Evolutionary conservation across 2,888 invertebrate genomes (phyloP), one percentile per base, ranked within the genome.

Genomic region (Leptarthrus brevirostris): DNA sequence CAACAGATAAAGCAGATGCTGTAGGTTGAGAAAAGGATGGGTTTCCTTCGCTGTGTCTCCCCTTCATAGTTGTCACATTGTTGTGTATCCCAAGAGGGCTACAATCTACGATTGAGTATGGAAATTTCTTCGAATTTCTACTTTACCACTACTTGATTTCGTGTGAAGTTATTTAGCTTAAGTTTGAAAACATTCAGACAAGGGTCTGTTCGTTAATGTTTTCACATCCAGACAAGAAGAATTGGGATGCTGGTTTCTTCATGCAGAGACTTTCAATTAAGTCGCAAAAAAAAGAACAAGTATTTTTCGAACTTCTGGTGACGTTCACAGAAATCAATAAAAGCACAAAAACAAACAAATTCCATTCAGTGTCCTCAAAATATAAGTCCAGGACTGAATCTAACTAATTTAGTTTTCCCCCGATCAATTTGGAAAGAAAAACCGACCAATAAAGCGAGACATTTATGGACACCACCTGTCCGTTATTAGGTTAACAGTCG

Each of bases 1-100:
- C 61, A 73, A 36, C 52, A 66, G 74, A 75, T 76, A 74, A 74
- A 76, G 75, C 72, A 74, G 75, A 74, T 76, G 74, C 61, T 71
- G 71, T 40, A 40, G 56, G 54, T 71, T 71, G 40, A 22, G 24
- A 24, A 36, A 24, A 71, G 53, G 53, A 34, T 52, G 16, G 30
- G 34, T 36, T 14, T 16, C 18, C 24, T n/a, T 20, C 30, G 14
- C 34, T n/a, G 22, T 22, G 26, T 64, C 24, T 26, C 49, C 52
- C 24, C 69, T 52, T 69, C 30, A 52, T 52, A 52, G 49, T 69
- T 69, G 69, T 69, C 69, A 69, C 69, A 69, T 69, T 69, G 69
- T 69, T 69, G 69, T 69, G 52, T 52, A 6, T 69, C 69, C 69
- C 52, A 52, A 5, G 69, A 34, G 69, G 20, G 10, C 52, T 44